A percentile compares a stretch with the other conserved stretches of the same genome.
phyloP scores from a whole-genome alignment of 2,888 invertebrate species.

The Pegoplata infirma region DNA sequence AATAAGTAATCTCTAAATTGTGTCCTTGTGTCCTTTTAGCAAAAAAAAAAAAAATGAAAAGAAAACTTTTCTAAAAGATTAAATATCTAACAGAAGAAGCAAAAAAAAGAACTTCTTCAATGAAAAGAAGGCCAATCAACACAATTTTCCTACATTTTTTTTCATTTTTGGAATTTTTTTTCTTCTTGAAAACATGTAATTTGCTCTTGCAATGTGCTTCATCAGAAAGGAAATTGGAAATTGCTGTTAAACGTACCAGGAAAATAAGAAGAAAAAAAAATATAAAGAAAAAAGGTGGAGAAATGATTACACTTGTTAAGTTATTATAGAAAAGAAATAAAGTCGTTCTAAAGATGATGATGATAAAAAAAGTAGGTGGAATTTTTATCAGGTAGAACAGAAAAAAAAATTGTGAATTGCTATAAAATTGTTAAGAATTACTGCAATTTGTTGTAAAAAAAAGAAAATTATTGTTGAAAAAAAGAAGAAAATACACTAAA shows the following conservation, averaged over 20 bases:
- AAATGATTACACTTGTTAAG: constrained; percentile 67
- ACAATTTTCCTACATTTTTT: constrained; percentile 50
- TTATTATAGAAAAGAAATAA: constrained; percentile 68
- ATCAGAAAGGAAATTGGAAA: constrained; percentile 78
- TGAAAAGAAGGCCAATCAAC: constrained; percentile 74
- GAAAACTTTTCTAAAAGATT: constrained; percentile 21
- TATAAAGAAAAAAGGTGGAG: constrained; percentile 51
- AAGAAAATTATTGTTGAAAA: not conserved
- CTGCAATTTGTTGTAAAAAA: constrained; percentile 37
- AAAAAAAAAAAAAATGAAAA: constrained; percentile 42
- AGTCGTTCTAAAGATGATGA: constrained; percentile 55
- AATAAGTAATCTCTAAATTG: constrained; percentile 59
- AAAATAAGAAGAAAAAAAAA: constrained; percentile 34
- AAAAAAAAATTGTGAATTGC: constrained; percentile 48
- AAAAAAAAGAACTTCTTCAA: constrained; percentile 64
- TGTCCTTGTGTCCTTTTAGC: constrained; percentile 64
- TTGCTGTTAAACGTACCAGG: constrained; percentile 69
- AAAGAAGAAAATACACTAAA: not conserved
- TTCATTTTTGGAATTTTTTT: constrained; percentile 16
- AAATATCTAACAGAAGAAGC: constrained; percentile 28
- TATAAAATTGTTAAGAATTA: constrained; percentile 55
- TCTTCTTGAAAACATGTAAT: constrained; percentile 70
- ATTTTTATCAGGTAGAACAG: constrained; percentile 59
- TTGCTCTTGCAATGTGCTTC: constrained; percentile 77
- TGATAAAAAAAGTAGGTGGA: constrained; percentile 71